Conservation (phyloP, 2,888 invertebrate genomes). For the Pseudeuparius sepicola region DNA sequence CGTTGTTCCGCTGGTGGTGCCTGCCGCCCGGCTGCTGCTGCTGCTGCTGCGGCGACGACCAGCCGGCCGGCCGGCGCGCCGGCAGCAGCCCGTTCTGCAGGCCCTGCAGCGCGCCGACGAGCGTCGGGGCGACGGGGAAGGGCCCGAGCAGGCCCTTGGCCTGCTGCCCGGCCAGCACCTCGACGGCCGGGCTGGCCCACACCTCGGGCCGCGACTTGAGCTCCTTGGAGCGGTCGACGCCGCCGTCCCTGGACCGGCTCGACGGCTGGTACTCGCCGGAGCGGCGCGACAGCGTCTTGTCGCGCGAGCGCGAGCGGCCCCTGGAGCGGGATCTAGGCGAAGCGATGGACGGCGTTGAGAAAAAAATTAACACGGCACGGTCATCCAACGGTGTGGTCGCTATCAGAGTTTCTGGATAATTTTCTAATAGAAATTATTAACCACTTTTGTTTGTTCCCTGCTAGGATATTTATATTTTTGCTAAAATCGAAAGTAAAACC, state of each 20-base stretch:
- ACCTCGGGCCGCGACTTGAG: constrained; percentile 22
- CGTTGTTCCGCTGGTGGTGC: neutral
- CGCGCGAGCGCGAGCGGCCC: constrained; percentile 45
- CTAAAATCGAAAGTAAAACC: too few species aligned
- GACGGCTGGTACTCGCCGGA: constrained; percentile 36
- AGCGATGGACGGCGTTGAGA: too few species aligned
- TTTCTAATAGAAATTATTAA: too few species aligned
- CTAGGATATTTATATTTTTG: too few species aligned
- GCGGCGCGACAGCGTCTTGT: constrained; percentile 32
- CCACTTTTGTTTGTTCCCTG: too few species aligned
- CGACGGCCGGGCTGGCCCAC: constrained; percentile 21
- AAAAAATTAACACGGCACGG: too few species aligned
- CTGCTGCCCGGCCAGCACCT: constrained; percentile 18
- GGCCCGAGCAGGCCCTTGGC: constrained; percentile 23
- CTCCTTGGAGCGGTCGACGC: constrained; percentile 17
- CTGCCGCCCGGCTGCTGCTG: neutral
- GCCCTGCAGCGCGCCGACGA: constrained; percentile 27
- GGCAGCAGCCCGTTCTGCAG: neutral
- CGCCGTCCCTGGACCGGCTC: constrained; percentile 20
- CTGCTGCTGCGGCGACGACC: neutral
- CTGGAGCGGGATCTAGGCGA: constrained; percentile 43
- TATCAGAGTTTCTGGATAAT: too few species aligned
- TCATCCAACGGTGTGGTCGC: too few species aligned
- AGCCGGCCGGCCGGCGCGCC: neutral
- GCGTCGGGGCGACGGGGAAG: constrained; percentile 34